Conservation (phyloP, 2,888 invertebrate species). For the Trisateles emortualis region DNA sequence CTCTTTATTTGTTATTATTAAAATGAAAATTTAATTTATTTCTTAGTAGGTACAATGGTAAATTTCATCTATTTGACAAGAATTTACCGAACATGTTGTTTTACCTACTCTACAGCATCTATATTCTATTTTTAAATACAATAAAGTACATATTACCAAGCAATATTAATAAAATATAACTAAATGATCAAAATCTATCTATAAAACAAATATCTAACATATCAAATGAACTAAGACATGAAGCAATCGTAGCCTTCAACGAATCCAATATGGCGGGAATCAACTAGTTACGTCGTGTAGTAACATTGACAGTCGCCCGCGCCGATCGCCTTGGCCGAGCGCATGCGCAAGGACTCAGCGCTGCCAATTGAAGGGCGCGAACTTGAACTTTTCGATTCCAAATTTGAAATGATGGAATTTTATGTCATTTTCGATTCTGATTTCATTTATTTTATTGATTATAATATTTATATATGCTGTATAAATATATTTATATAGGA, state of each 20-base stretch:
- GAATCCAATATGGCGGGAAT: conserved; percentile 68
- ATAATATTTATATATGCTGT: no score
- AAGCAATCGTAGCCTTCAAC: conserved; percentile 58
- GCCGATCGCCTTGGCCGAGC: conserved; percentile 76
- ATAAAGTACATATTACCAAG: no score
- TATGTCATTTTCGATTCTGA: neutral
- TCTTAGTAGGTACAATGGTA: no score
- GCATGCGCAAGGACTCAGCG: conserved; percentile 71
- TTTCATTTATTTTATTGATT: neutral
- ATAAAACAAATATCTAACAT: neutral
- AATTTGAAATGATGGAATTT: conserved; percentile 3
- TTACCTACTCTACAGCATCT: no score
- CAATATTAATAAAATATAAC: no score
- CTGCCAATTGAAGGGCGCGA: conserved; percentile 64
- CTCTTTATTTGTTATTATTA: no score
- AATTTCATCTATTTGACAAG: no score
- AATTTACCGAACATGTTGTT: no score
- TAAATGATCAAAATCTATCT: neutral
- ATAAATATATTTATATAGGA: no score
- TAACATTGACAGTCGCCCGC: conserved; percentile 79
- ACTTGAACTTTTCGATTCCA: conserved; percentile 44
- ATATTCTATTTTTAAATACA: no score
- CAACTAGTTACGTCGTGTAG: conserved; percentile 70
- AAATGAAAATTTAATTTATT: no score
- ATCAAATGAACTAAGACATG: conserved; percentile 46